Evolutionary conservation across 2,797 vertebrate species (phyloP).

Genomic region (Melanotaenia trifasciata): DNA sequence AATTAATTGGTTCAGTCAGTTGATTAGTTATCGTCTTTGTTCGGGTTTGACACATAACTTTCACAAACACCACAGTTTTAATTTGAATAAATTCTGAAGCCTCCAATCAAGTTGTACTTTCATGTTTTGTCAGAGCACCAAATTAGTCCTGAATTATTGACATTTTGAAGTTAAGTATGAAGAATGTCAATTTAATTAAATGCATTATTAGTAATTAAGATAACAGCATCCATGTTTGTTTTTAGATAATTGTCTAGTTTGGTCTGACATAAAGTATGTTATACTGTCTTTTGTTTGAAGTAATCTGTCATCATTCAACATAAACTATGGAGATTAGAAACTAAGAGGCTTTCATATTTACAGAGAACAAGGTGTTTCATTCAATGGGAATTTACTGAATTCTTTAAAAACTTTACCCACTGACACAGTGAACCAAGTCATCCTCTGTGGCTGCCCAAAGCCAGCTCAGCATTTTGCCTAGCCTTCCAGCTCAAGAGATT

Average conservation of each 20-base stretch:
- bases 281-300: conserved; percentile 1
- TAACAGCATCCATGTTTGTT: neutral
- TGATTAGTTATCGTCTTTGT: too few species aligned
- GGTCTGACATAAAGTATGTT: neutral
- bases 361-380: conserved; percentile 44
- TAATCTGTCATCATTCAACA: conserved; percentile 13
- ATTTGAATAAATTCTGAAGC: too few species aligned
- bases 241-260: neutral
- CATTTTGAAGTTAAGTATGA: too few species aligned
- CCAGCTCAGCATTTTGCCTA: conserved; percentile 30
- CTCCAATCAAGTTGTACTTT: too few species aligned
- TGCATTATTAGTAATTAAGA: too few species aligned
- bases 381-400: conserved; percentile 34
- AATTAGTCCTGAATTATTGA: too few species aligned
- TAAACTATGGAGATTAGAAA: conserved; percentile 34
- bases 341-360: conserved; percentile 48
- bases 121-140: too few species aligned
- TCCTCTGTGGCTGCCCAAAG: conserved; percentile 10
- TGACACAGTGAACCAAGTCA: conserved; percentile 59
- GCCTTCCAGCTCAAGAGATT: conserved; percentile 43
- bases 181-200: too few species aligned
- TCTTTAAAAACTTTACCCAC: conserved; percentile 48
- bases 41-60: too few species aligned
- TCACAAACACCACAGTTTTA: too few species aligned
- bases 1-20: too few species aligned